Conservation (phyloP, 1,140 invertebrate genomes). For the Lordiphosa mommai region DNA sequence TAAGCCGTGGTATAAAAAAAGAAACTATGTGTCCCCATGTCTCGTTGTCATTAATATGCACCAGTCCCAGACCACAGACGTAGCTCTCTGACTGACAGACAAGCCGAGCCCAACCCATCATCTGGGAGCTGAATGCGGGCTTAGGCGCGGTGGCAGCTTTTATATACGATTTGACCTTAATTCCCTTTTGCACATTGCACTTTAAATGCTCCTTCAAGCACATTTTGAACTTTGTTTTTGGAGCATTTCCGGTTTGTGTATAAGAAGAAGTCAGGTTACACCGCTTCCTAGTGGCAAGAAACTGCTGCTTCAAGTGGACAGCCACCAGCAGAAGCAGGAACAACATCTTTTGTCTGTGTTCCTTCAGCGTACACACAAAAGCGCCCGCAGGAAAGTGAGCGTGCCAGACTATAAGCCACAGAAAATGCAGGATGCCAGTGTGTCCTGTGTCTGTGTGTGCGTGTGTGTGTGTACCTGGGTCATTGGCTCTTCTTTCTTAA, state of each 20-base stretch:
- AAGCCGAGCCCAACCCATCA: slow-evolving; percentile 5
- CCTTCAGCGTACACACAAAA: slow-evolving; percentile 29
- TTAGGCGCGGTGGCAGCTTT: slow-evolving; percentile 22
- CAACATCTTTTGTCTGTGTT: slow-evolving; percentile 45
- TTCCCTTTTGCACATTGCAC: slow-evolving; percentile 64
- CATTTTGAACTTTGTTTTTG: slow-evolving; percentile 58
- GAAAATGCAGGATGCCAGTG: slow-evolving; percentile 46
- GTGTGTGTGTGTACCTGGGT: slow-evolving; percentile 33
- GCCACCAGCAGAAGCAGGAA: neutral
- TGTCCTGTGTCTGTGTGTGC: slow-evolving; percentile 4
- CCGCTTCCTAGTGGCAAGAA: slow-evolving; percentile 19
- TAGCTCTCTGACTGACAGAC: slow-evolving; percentile 6
- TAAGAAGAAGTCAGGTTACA: slow-evolving; percentile 24
- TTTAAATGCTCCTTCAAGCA: slow-evolving; percentile 66
- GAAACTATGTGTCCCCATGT: slow-evolving; percentile 14
- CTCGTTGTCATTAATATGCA: slow-evolving; percentile 37
- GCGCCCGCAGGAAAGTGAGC: slow-evolving; percentile 63
- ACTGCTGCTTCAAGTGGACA: slow-evolving; percentile 25
- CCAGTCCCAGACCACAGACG: slow-evolving; percentile 20
- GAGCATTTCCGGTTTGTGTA: slow-evolving; percentile 57
- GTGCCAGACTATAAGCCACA: slow-evolving; percentile 36
- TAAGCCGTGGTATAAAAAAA: slow-evolving; percentile 4
- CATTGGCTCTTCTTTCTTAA: slow-evolving; percentile 36
- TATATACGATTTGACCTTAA: slow-evolving; percentile 69
- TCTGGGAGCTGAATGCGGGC: slow-evolving; percentile 18